A percentile compares a stretch with the other conserved stretches of the same genome.
Evolutionary conservation across 1,140 invertebrate genomes (phyloP).

Genomic region (Camponotus floridanus): DNA sequence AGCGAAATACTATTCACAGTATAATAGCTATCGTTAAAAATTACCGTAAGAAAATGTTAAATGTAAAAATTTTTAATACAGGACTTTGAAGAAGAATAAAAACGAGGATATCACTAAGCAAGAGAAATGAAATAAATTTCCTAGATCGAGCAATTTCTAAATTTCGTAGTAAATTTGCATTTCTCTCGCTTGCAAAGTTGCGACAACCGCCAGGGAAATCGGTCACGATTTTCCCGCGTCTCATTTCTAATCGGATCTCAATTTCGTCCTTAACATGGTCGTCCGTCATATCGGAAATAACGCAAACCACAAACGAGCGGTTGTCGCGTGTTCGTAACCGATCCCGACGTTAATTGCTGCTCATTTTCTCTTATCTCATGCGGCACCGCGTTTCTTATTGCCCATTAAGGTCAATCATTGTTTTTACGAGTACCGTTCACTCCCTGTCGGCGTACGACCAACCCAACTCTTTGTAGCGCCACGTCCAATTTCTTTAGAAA

Average conservation of each 20-base stretch:
- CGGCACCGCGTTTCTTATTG: constrained; percentile 59
- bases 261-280: constrained; percentile 36
- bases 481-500: not conserved
- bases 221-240: constrained; percentile 34
- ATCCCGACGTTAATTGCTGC: constrained; percentile 69
- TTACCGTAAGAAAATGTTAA: not conserved
- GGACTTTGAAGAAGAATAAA: constrained; percentile 5
- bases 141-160: not conserved
- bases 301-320: constrained; percentile 41
- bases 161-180: not conserved
- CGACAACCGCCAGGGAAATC: not conserved
- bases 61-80: not conserved
- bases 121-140: constrained; percentile 13
- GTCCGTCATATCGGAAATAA: constrained; percentile 47
- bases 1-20: not conserved
- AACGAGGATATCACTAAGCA: not conserved
- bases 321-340: constrained; percentile 42
- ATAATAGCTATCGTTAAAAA: no score
- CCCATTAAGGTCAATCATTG: constrained; percentile 71
- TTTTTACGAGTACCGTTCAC: constrained; percentile 55
- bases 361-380: constrained; percentile 64
- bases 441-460: not conserved
- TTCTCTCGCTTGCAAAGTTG: constrained; percentile 5
- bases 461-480: not conserved
- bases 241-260: constrained; percentile 21